Evolutionary conservation across 2,888 invertebrate genomes (phyloP).

Genomic region (Andrena dorsata): DNA sequence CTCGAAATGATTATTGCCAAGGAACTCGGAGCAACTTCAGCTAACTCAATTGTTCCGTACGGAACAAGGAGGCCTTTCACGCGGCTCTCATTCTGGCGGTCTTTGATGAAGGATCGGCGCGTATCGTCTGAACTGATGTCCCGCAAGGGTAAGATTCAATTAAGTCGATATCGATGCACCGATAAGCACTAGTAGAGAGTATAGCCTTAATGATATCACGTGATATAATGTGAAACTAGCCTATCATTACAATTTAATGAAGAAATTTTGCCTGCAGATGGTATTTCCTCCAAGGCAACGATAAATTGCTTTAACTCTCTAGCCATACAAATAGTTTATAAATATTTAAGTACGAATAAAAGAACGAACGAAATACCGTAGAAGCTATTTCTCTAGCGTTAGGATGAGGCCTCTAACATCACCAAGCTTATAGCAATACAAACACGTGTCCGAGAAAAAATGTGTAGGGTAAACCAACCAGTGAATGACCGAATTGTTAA

Average conservation of each 20-base stretch:
- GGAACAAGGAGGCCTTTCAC: slow-evolving; percentile 76
- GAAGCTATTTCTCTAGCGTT: not conserved
- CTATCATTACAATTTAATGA: slow-evolving; percentile 30
- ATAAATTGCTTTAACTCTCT: not conserved
- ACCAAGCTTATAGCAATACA: too few species aligned
- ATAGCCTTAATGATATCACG: slow-evolving; percentile 6
- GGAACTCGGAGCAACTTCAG: slow-evolving; percentile 63
- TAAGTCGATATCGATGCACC: slow-evolving; percentile 52
- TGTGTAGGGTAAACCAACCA: too few species aligned
- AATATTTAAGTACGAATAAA: too few species aligned
- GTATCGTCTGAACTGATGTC: slow-evolving; percentile 56
- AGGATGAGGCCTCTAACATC: too few species aligned
- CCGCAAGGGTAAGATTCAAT: slow-evolving; percentile 68
- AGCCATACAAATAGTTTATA: too few species aligned
- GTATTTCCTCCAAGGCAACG: not conserved
- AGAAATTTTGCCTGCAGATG: slow-evolving; percentile 9
- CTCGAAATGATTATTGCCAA: slow-evolving; percentile 57
- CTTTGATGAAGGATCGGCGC: slow-evolving; percentile 66
- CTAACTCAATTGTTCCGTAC: slow-evolving; percentile 76
- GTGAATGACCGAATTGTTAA: too few species aligned
- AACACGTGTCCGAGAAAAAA: too few species aligned
- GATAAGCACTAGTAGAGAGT: slow-evolving; percentile 44
- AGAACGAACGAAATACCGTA: not conserved
- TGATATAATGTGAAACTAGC: not conserved
- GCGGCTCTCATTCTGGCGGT: slow-evolving; percentile 62